These are phyloP conservation scores for Florisuga fusca DNA, from an alignment of 2,797 vertebrate genomes.

Conservation along the genomic window DNA sequence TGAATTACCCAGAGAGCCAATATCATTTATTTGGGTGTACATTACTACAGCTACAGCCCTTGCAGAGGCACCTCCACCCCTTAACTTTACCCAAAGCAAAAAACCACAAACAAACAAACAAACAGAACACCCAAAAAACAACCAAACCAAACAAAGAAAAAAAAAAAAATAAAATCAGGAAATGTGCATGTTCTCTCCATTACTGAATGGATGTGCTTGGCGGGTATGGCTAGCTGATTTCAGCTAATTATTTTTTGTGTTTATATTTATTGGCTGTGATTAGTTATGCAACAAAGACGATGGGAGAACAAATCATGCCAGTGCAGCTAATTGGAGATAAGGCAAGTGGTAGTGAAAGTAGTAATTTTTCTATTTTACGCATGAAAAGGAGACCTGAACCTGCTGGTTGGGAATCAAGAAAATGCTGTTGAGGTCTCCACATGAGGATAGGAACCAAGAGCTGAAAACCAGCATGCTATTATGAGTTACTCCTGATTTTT, in stretches of 20 bases:
- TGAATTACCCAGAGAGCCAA: background rate
- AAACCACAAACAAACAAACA: background rate
- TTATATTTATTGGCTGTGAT: slow-evolving; percentile 61
- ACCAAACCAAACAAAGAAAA: background rate
- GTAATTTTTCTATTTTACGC: background rate
- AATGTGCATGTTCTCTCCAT: background rate
- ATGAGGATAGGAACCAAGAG: background rate
- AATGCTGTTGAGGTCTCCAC: background rate
- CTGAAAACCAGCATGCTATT: background rate
- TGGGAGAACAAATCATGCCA: slow-evolving; percentile 48
- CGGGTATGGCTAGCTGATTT: background rate
- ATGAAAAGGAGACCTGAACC: background rate
- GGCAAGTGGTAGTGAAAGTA: background rate
- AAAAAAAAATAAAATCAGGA: background rate
- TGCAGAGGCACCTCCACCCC: background rate
- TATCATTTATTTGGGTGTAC: background rate
- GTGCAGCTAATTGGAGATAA: slow-evolving; percentile 43
- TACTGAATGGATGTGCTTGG: background rate
- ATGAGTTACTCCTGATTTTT: background rate
- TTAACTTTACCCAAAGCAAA: background rate
- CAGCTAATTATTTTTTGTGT: slow-evolving; percentile 46
- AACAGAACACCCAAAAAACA: no score
- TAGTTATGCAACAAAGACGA: slow-evolving; percentile 55
- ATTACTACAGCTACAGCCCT: slow-evolving; percentile 5
- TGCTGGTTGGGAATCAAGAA: background rate